phyloP scores from a whole-genome alignment of 2,113 vertebrate species.

The Protobothrops mucrosquamatus region DNA sequence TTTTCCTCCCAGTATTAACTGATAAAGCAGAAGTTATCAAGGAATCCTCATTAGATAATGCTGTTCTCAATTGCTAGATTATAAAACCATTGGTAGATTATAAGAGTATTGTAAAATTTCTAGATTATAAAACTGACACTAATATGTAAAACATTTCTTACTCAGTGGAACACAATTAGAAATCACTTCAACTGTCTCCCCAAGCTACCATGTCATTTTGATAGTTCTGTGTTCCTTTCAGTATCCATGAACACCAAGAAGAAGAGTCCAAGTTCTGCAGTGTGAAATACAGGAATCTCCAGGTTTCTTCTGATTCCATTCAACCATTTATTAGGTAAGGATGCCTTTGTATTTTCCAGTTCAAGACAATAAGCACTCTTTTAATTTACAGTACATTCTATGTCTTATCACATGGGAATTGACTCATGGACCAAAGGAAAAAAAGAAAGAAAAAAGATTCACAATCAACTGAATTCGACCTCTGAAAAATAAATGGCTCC shows the following conservation, averaged over 20 bases:
- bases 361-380: neutral
- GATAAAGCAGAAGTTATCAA: neutral
- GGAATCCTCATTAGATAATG: neutral
- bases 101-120: neutral
- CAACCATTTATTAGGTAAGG: neutral
- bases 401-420: neutral
- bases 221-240: neutral
- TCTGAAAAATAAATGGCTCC: neutral
- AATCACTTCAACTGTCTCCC: too few species aligned
- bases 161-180: neutral
- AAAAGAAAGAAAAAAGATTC: neutral
- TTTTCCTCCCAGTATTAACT: neutral
- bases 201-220: too few species aligned
- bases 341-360: neutral
- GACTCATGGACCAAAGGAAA: neutral
- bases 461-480: neutral
- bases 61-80: neutral
- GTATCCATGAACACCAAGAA: neutral
- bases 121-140: neutral
- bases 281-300: neutral
- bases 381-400: neutral
- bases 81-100: neutral
- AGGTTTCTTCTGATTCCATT: neutral
- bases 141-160: neutral
- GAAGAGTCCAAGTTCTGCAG: neutral